Evolutionary conservation across 1,140 invertebrate species (phyloP).

Genomic region (Bursaphelenchus mucronatus): DNA sequence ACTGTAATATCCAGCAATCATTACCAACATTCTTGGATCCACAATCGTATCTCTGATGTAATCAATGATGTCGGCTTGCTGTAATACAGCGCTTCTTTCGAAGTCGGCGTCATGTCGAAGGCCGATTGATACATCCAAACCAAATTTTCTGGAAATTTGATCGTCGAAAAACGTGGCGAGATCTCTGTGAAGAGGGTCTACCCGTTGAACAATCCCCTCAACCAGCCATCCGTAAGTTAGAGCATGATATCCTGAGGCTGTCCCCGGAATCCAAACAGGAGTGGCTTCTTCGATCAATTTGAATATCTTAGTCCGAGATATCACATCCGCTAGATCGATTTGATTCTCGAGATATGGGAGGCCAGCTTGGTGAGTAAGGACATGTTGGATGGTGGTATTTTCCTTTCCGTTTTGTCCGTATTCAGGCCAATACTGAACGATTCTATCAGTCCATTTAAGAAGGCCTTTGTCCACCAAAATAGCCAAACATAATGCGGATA

Average conservation of each 20-base stretch:
- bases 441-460: slow-evolving; percentile 59
- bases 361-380: slow-evolving; percentile 62
- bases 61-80: slow-evolving; percentile 27
- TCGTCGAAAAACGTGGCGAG: slow-evolving; percentile 61
- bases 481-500: slow-evolving; percentile 51
- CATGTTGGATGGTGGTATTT: slow-evolving; percentile 61
- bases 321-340: slow-evolving; percentile 36
- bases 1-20: background rate
- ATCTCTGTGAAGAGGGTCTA: slow-evolving; percentile 56
- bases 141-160: slow-evolving; percentile 61
- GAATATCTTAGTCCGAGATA: slow-evolving; percentile 29
- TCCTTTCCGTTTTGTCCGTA: slow-evolving; percentile 62
- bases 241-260: slow-evolving; percentile 60
- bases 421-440: slow-evolving; percentile 63
- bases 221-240: slow-evolving; percentile 61
- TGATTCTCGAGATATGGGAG: slow-evolving; percentile 47
- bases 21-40: slow-evolving; percentile 42
- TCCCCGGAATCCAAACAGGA: slow-evolving; percentile 56
- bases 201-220: slow-evolving; percentile 60
- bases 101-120: slow-evolving; percentile 32
- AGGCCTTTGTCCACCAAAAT: slow-evolving; percentile 61
- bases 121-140: slow-evolving; percentile 54
- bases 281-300: slow-evolving; percentile 41
- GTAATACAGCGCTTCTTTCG: slow-evolving; percentile 28
- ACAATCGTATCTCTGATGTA: slow-evolving; percentile 39